Evolutionary conservation across 1,140 invertebrate species (phyloP).

Genomic region (Adelges cooleyi): DNA sequence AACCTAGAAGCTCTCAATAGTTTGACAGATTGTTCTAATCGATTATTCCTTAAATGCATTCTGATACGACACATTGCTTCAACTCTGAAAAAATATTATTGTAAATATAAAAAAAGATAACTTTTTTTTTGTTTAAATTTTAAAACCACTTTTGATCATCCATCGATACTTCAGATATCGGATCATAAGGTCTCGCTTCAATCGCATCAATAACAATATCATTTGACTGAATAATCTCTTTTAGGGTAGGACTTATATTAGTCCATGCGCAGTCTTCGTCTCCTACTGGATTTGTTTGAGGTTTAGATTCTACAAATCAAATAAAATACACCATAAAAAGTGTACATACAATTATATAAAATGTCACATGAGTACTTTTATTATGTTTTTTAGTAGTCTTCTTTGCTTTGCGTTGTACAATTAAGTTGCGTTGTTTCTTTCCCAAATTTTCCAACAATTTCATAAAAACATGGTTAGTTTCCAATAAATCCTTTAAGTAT

Average conservation of each 20-base stretch:
- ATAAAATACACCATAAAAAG: too few species aligned
- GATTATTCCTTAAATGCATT: slow-evolving; percentile 53
- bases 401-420: slow-evolving; percentile 63
- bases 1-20: slow-evolving; percentile 74
- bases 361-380: too few species aligned
- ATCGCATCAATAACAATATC: slow-evolving; percentile 43
- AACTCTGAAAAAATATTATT: slow-evolving; percentile 45
- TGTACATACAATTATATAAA: too few species aligned
- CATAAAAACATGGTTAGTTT: slow-evolving; percentile 82
- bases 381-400: slow-evolving; percentile 33
- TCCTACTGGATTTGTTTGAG: neutral
- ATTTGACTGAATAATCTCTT: slow-evolving; percentile 51
- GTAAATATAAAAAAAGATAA: neutral
- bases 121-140: neutral
- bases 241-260: slow-evolving; percentile 53
- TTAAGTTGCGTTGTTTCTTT: slow-evolving; percentile 48
- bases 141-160: slow-evolving; percentile 75
- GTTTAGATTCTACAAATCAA: neutral
- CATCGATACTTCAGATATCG: slow-evolving; percentile 63
- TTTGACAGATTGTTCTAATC: slow-evolving; percentile 63
- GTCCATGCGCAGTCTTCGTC: slow-evolving; percentile 45
- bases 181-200: slow-evolving; percentile 70
- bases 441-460: slow-evolving; percentile 80
- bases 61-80: slow-evolving; percentile 82
- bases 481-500: slow-evolving; percentile 76